Base-by-base conservation (phyloP, 2,113 vertebrate genomes). In the Podilymbus podiceps region DNA sequence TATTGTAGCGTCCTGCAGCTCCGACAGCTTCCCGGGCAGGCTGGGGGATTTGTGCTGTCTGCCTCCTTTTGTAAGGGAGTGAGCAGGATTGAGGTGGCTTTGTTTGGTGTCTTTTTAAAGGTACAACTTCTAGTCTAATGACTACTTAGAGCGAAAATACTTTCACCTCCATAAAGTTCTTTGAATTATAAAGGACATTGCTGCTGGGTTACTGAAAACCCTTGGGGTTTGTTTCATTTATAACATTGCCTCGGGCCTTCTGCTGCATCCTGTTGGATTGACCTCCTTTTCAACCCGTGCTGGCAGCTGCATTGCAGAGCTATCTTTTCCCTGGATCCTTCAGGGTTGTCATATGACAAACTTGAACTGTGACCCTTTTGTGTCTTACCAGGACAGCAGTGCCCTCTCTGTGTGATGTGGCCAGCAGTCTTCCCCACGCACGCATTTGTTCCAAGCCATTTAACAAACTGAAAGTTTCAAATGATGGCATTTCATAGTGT, bases 151-250 rank as follows among this genome's bases (percentile, higher is more conserved):
- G 93, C 96, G 91, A 96, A 92, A 97, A 96, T 95, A 90, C 92
- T 98, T 92, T 98, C 97, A 95, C 97, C 97, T 98, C 96, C 33
- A 5, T 97, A 81, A 97, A 97, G 96, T 97, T 98, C 97, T 94
- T 94, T 97, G 97, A 98, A 98, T 98, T 98, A 97, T 98, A 97
- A 98, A 98, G 98, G 98, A 96, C 97, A 95, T 97, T 96, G 95
- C 98, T 98, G 95, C 90, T 95, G 98, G 97, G 95, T 98, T 97
- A 89, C 96, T 93, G 95, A 89, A 88, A 96, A 93, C 98, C 98
- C 98, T 97, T 97, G 98, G 98, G 99, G 98, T 98, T 98, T 98
- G 96, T 98, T 99, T 99, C 99, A 99, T 99, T 99, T 99, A 98
- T 98, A 98, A 98, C 97, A 93, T 97, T 96, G 98, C 98, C 95